phyloP scores from a whole-genome alignment of 2,113 vertebrate genomes.

The Caracal caracal region DNA sequence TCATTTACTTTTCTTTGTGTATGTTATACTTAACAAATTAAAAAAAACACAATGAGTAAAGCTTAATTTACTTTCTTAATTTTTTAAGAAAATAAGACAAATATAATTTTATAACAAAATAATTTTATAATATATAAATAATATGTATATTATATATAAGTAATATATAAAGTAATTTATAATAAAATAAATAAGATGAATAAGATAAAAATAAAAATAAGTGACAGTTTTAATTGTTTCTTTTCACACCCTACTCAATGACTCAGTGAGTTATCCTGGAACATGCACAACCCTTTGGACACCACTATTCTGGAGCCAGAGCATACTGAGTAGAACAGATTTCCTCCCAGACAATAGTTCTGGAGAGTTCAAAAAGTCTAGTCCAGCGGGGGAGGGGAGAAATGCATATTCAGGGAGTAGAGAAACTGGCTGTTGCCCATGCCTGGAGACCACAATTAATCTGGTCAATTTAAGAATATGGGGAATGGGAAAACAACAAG shows the following conservation, averaged over 20 bases:
- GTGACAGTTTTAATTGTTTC: neutral
- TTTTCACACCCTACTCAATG: neutral
- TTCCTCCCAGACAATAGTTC: neutral
- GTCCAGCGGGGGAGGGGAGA: neutral
- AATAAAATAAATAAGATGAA: too few species aligned
- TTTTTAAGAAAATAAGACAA: neutral
- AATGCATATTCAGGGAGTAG: neutral
- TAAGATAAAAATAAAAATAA: neutral
- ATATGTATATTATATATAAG: too few species aligned
- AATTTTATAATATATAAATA: too few species aligned
- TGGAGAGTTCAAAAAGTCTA: neutral
- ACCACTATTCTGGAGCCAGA: neutral
- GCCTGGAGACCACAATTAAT: neutral
- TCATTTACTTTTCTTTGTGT: neutral
- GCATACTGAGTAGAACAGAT: neutral
- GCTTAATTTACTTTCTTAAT: neutral
- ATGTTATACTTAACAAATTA: neutral
- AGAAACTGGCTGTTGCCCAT: neutral
- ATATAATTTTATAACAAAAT: neutral
- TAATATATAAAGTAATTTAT: too few species aligned
- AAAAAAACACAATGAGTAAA: neutral
- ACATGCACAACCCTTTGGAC: neutral
- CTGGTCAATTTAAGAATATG: neutral
- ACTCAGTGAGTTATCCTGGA: neutral
- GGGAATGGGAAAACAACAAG: neutral